Evolutionary conservation across 2,113 vertebrate genomes (phyloP).

Genomic region (Oenanthe oenanthe): DNA sequence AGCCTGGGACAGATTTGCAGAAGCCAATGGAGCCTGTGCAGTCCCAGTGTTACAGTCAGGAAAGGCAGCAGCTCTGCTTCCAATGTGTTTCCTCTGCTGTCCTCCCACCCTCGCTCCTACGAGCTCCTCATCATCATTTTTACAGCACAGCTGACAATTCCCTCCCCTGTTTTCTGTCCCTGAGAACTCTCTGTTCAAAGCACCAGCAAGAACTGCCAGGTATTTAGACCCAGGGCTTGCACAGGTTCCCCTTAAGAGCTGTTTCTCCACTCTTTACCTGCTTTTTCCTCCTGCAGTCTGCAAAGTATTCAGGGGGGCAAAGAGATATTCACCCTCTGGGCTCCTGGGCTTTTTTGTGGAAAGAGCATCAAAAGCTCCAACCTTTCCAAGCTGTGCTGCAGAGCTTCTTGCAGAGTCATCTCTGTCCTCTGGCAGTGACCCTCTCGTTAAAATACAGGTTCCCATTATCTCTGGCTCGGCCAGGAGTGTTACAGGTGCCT

Average conservation of each 20-base stretch:
- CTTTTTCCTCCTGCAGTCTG: background rate
- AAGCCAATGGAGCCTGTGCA: background rate
- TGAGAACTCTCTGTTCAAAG: slow-evolving; percentile 46
- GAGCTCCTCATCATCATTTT: slow-evolving; percentile 56
- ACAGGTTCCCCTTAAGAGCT: background rate
- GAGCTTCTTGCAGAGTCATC: slow-evolving; percentile 41
- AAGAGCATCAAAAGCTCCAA: slow-evolving; percentile 39
- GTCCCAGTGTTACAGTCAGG: background rate
- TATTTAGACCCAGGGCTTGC: background rate
- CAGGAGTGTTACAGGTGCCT: slow-evolving; percentile 36
- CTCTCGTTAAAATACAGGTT: background rate
- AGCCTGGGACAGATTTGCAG: background rate
- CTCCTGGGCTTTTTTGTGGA: slow-evolving; percentile 5
- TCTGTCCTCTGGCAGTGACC: slow-evolving; percentile 19
- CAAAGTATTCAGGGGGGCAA: background rate
- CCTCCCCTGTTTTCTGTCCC: slow-evolving; percentile 40
- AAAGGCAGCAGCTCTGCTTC: slow-evolving; percentile 47
- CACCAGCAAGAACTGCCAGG: background rate
- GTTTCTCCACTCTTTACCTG: background rate
- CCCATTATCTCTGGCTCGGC: slow-evolving; percentile 23
- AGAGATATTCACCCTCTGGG: background rate
- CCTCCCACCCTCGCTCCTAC: slow-evolving; percentile 62
- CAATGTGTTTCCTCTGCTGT: slow-evolving; percentile 59
- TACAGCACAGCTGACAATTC: slow-evolving; percentile 65
- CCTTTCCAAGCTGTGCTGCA: slow-evolving; percentile 29